These are phyloP conservation scores for Anthopleura sola DNA, from an alignment of 64 coral and sea anemone species.

Conservation along the genomic window DNA sequence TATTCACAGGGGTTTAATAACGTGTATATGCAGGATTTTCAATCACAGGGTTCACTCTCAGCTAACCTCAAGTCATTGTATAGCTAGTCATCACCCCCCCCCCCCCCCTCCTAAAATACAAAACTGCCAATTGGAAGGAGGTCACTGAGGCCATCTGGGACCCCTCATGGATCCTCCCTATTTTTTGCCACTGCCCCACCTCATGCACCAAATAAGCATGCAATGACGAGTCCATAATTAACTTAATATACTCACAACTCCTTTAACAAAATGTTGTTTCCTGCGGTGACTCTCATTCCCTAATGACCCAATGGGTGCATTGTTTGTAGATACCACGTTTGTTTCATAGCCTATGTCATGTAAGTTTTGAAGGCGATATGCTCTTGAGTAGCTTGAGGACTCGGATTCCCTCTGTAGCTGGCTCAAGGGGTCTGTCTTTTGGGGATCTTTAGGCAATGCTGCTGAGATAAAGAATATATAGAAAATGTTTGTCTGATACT, in stretches of 20 bases:
- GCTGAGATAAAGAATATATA: slow-evolving; percentile 6
- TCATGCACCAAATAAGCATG: too few relatives aligned
- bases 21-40: too few relatives aligned
- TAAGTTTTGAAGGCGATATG: slow-evolving; percentile 34
- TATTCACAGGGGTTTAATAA: too few relatives aligned
- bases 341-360: slow-evolving; percentile 44
- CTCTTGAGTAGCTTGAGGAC: slow-evolving; percentile 28
- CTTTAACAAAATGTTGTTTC: slow-evolving; percentile 48
- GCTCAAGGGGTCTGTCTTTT: slow-evolving; percentile 4
- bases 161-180: background rate
- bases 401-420: slow-evolving; percentile 17
- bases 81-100: too few relatives aligned
- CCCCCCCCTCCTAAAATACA: too few relatives aligned
- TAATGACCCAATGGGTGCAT: slow-evolving; percentile 1
- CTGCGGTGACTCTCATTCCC: slow-evolving; percentile 8
- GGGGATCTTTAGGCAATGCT: slow-evolving; percentile 33
- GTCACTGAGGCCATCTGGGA: background rate
- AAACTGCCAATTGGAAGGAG: too few relatives aligned
- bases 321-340: background rate
- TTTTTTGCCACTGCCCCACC: background rate
- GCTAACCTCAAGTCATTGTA: too few relatives aligned
- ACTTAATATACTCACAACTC: slow-evolving; percentile 14
- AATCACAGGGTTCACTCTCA: too few relatives aligned
- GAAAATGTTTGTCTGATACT: too few relatives aligned
- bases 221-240: background rate